A percentile compares a stretch with the other conserved stretches of the same genome.
phyloP scores from a whole-genome alignment of 2,113 vertebrate genomes.

The Xenus cinereus region DNA sequence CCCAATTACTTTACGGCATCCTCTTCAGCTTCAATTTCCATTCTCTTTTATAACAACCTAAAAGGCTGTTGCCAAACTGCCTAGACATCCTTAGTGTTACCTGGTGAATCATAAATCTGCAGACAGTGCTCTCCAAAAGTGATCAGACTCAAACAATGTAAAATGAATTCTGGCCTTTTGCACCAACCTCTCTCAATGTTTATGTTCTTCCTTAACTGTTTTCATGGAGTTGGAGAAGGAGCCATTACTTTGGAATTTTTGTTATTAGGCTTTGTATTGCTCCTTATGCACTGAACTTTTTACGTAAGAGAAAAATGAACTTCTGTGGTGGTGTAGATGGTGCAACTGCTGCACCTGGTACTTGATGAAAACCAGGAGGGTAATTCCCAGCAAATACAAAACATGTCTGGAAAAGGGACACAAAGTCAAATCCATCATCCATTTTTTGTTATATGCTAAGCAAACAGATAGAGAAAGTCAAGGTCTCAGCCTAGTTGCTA shows the following conservation, averaged over 20 bases:
- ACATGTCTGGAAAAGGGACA: neutral
- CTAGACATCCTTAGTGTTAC: conserved; percentile 13
- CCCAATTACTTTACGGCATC: neutral
- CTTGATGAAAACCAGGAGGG: neutral
- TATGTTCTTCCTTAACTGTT: neutral
- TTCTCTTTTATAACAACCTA: conserved; percentile 35
- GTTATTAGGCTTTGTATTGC: neutral
- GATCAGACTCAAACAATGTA: neutral
- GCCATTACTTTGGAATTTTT: neutral
- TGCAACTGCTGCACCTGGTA: neutral
- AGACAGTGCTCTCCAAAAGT: neutral
- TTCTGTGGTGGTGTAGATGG: neutral
- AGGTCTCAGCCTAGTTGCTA: neutral
- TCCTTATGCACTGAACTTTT: neutral
- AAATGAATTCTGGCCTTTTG: neutral
- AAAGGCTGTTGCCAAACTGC: conserved; percentile 21
- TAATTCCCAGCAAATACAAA: neutral
- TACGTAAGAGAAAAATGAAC: neutral
- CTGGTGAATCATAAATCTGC: conserved; percentile 42
- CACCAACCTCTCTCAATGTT: neutral
- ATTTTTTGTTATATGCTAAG: neutral
- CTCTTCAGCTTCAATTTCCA: neutral
- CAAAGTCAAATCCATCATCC: neutral
- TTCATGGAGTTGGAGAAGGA: neutral
- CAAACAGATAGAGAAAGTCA: neutral